Conservation (phyloP, 2,797 vertebrate genomes). For the Nasua narica region DNA sequence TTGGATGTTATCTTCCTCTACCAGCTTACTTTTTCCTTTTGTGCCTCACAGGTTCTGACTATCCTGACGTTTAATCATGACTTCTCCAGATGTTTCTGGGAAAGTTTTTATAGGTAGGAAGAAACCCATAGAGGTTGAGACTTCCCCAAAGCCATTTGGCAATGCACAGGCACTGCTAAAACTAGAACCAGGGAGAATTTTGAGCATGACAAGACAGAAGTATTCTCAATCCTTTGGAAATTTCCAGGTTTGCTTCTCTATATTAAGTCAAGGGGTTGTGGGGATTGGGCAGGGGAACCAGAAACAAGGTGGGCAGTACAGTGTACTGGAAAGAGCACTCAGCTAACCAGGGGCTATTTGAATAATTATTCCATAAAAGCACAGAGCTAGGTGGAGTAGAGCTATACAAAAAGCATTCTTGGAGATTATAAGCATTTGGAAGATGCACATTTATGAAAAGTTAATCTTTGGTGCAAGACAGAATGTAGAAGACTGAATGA, state of each 20-base stretch:
- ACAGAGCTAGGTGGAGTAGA: not conserved
- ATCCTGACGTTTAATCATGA: not conserved
- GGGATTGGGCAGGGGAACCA: not conserved
- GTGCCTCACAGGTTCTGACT: not conserved
- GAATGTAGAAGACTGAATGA: not conserved
- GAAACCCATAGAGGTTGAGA: not conserved
- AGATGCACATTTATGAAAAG: not conserved
- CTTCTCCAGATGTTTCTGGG: conserved; percentile 6
- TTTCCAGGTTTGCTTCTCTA: not conserved
- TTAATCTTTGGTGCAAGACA: not conserved
- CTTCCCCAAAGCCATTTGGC: not conserved
- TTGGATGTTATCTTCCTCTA: not conserved
- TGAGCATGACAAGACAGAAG: not conserved
- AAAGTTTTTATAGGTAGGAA: not conserved
- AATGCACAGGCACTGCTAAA: not conserved
- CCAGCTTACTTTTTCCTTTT: not conserved
- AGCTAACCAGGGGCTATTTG: not conserved
- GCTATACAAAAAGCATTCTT: not conserved
- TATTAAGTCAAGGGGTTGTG: no score
- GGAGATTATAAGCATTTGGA: not conserved
- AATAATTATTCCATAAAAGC: not conserved
- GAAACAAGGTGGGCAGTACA: not conserved
- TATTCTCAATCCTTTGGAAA: not conserved
- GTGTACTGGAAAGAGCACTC: not conserved
- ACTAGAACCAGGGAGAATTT: not conserved